phyloP scores from a whole-genome alignment of 2,113 vertebrate species.

The Ginglymostoma cirratum region DNA sequence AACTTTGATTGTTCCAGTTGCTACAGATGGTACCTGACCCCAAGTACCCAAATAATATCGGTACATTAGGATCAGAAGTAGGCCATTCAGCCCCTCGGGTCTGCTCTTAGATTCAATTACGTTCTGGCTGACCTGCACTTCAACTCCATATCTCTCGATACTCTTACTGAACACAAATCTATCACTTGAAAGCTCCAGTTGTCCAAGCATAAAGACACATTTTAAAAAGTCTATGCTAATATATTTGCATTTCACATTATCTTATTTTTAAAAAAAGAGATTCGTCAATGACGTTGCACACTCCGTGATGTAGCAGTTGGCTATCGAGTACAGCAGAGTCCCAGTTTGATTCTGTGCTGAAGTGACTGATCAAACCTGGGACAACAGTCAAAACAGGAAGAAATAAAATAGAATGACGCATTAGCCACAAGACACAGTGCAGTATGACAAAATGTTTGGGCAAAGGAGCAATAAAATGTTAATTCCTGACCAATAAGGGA shows the following conservation, averaged over 20 bases:
- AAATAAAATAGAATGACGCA: neutral
- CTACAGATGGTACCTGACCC: neutral
- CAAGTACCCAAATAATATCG: neutral
- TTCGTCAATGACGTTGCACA: neutral
- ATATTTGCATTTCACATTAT: neutral
- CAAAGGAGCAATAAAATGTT: neutral
- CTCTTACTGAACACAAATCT: neutral
- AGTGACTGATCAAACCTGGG: neutral
- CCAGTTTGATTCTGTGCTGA: neutral
- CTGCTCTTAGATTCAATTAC: neutral
- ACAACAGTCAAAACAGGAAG: neutral
- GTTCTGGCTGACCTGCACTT: neutral
- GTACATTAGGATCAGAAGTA: constrained; percentile 22
- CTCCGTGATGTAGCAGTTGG: neutral
- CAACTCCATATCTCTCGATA: constrained; percentile 1
- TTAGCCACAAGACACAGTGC: neutral
- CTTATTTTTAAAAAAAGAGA: neutral
- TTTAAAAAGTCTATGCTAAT: neutral
- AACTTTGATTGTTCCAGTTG: neutral
- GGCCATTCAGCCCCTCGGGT: neutral
- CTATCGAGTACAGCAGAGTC: neutral
- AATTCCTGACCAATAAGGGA: neutral
- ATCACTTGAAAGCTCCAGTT: neutral
- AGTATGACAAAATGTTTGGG: neutral
- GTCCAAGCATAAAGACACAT: neutral